Evolutionary conservation across 2,888 invertebrate species (phyloP).

Genomic region (Torymus texanus): DNA sequence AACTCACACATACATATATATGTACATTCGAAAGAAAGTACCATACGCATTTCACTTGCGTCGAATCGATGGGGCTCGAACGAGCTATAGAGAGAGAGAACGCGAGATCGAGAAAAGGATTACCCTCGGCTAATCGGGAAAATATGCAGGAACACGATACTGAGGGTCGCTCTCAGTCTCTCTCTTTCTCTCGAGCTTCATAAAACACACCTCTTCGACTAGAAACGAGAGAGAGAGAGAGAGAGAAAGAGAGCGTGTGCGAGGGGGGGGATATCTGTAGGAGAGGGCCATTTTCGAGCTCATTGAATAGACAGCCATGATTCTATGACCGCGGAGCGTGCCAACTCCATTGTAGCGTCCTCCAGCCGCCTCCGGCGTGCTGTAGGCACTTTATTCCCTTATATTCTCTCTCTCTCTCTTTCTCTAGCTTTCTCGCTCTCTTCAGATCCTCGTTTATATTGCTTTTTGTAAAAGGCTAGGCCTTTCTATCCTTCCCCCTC

Average conservation of each 20-base stretch:
- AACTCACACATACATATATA: background rate
- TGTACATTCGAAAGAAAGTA: background rate
- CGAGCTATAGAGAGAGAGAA: background rate
- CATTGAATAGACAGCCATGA: constrained; percentile 75
- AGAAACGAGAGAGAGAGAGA: constrained; percentile 63
- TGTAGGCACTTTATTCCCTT: constrained; percentile 67
- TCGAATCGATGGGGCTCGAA: constrained; percentile 2
- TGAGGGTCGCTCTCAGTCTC: constrained; percentile 60
- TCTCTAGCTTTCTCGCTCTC: background rate
- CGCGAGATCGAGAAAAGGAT: background rate
- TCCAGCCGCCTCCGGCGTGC: constrained; percentile 55
- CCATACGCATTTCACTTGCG: background rate
- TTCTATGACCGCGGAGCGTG: constrained; percentile 72
- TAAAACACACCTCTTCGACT: constrained; percentile 65
- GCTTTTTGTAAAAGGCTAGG: constrained; percentile 9
- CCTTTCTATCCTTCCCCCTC: background rate
- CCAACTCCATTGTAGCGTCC: constrained; percentile 74
- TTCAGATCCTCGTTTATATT: constrained; percentile 9
- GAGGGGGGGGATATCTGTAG: constrained; percentile 32
- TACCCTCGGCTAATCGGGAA: constrained; percentile 56
- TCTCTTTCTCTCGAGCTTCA: constrained; percentile 63
- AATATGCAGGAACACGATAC: constrained; percentile 67
- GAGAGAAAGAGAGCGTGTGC: constrained; percentile 63
- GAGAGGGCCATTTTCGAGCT: constrained; percentile 75
- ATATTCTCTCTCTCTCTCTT: background rate